Base-by-base conservation (phyloP, 2,797 vertebrate species). In the Pangasius larnaudii region DNA sequence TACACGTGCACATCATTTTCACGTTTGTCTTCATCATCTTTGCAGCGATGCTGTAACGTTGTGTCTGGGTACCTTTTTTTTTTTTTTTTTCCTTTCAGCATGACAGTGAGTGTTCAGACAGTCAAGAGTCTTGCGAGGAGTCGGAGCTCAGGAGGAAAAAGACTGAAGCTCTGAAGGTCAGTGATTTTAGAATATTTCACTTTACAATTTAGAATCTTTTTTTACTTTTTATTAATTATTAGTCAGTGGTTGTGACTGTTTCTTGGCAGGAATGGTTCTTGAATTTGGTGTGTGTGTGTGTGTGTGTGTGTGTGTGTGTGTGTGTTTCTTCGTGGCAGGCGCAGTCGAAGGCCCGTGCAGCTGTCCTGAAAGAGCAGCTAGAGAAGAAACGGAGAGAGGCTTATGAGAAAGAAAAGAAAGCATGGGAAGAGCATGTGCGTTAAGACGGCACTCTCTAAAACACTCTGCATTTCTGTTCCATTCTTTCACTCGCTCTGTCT, bases 361-460 rank as follows among this genome's bases (percentile, higher is more conserved):
- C 98, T 51, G 92, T 99, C 27, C 92, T 99, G 71, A 99, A 98
- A 92, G 99, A 99, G 86, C 97, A 99, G 74, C 94, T 99, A 8
- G 99, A 99, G 91, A 96, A 94, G 86, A 99, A 98, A 94, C 97
- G 98, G 91, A 97, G 93, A 91, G 98, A 99, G 93, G 98, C 97
- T 0, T 96, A 97, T 51, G 98, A 99, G 92, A 96, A 96, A 92
- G 98, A 99, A 80, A 99, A 96, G 93, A 97, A 88, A 94, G 96
- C 95, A 2, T 99, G 98, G 98, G 98, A 99, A 92, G 98, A 99
- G 22, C 98, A 99, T 72, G 99, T 99, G 95, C 91, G 96, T 65
- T 67, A 49, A 49, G 10, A 51, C 63, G 3, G 5, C 82, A 11
- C 1, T 18, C 5, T 74, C 3, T 33, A 0, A 11, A 56, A n/a